Conservation (phyloP, 2,888 invertebrate species). For the Lordiphosa andalusiaca region DNA sequence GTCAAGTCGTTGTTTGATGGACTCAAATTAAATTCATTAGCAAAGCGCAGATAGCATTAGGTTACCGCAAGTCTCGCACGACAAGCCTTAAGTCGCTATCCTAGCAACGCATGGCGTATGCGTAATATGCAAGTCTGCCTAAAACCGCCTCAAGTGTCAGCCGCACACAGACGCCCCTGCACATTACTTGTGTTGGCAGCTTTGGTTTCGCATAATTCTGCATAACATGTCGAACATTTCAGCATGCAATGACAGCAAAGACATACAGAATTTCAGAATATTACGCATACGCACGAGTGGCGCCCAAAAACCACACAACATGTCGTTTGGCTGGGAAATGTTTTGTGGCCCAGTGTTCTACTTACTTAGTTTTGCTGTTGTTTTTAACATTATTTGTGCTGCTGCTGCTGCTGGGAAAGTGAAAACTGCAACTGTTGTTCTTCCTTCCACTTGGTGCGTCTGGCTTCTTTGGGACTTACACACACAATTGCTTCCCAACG, state of each 20-base stretch:
- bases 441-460: no score
- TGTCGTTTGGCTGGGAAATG: constrained; percentile 11
- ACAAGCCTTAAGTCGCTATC: no score
- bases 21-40: constrained; percentile 4
- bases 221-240: constrained; percentile 24
- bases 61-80: no score
- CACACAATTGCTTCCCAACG: no score
- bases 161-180: background rate
- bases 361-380: constrained; percentile 11
- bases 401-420: no score
- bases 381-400: background rate
- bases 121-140: constrained; percentile 12
- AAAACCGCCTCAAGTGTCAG: constrained; percentile 21
- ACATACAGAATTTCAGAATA: constrained; percentile 22
- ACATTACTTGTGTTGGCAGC: background rate
- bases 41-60: background rate
- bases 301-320: constrained; percentile 37
- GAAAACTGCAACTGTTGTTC: no score
- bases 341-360: constrained; percentile 6
- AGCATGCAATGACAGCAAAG: constrained; percentile 17
- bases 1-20: constrained; percentile 2
- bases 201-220: no score
- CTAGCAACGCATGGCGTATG: constrained; percentile 2
- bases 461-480: no score
- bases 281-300: constrained; percentile 57